Percentiles rank a stretch among this genome's conserved stretches.
These are phyloP conservation scores for Orientallactaga sibirica DNA, from an alignment of 2,797 vertebrate genomes.

Conservation along the genomic window DNA sequence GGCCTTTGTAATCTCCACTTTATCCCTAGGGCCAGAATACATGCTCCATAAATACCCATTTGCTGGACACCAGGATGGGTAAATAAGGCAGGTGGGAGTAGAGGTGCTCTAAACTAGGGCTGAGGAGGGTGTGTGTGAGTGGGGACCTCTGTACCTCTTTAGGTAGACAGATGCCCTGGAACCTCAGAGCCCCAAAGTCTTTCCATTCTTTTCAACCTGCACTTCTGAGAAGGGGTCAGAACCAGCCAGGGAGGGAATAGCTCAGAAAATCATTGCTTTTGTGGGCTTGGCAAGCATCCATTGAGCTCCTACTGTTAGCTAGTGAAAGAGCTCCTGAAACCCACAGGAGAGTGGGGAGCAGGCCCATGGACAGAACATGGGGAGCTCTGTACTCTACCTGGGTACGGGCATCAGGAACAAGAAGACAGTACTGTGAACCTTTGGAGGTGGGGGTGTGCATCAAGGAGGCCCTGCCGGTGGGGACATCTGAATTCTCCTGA, in stretches of 20 bases:
- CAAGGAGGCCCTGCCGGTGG: neutral
- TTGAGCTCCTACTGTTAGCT: neutral
- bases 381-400: neutral
- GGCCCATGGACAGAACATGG: neutral
- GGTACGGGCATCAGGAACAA: neutral
- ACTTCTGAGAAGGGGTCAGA: neutral
- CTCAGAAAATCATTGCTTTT: neutral
- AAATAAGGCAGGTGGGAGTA: too few species aligned
- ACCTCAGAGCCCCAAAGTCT: neutral
- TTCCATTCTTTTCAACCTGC: constrained; percentile 14
- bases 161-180: neutral
- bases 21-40: neutral
- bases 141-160: neutral
- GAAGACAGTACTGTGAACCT: neutral
- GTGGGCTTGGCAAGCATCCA: neutral
- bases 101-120: neutral
- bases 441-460: neutral
- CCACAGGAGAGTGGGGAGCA: neutral
- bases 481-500: neutral
- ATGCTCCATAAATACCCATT: neutral
- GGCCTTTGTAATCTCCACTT: neutral
- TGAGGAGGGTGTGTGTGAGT: neutral
- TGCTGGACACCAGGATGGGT: neutral
- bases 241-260: neutral
- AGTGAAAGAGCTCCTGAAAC: neutral